These are phyloP conservation scores for Motacilla tschutschensis DNA, from an alignment of 2,113 vertebrate genomes.

Conservation along the genomic window DNA sequence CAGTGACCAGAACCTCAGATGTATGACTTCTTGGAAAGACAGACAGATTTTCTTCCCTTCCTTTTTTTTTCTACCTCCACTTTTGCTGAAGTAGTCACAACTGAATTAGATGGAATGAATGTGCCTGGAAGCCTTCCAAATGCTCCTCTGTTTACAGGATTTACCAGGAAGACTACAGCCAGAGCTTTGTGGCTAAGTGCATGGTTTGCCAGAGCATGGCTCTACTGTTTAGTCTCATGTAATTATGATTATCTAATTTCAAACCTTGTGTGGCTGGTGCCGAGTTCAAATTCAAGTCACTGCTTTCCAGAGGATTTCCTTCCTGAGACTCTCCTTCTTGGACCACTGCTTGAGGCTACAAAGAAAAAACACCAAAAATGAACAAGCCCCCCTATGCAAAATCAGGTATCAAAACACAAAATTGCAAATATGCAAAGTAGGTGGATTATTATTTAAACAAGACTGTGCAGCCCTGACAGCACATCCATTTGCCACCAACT, in stretches of 20 bases:
- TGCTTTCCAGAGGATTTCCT: background rate
- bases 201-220: background rate
- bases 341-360: slow-evolving; percentile 31
- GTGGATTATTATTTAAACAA: background rate
- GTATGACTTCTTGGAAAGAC: background rate
- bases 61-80: background rate
- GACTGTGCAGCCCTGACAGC: background rate
- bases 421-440: background rate
- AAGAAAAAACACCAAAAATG: background rate
- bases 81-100: background rate
- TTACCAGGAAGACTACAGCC: background rate
- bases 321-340: background rate
- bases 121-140: background rate
- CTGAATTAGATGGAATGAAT: background rate
- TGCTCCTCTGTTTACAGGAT: background rate
- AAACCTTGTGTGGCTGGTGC: slow-evolving; percentile 25
- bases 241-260: background rate
- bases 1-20: background rate
- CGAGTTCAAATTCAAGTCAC: background rate
- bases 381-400: background rate
- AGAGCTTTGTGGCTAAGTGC: background rate
- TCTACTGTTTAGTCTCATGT: background rate
- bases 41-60: background rate
- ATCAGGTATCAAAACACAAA: background rate
- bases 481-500: background rate